Percentiles rank a stretch among this genome's conserved stretches.
These are phyloP conservation scores for Cercopithecus neglectus DNA, from an alignment of 2,797 vertebrate species.

Conservation along the genomic window DNA sequence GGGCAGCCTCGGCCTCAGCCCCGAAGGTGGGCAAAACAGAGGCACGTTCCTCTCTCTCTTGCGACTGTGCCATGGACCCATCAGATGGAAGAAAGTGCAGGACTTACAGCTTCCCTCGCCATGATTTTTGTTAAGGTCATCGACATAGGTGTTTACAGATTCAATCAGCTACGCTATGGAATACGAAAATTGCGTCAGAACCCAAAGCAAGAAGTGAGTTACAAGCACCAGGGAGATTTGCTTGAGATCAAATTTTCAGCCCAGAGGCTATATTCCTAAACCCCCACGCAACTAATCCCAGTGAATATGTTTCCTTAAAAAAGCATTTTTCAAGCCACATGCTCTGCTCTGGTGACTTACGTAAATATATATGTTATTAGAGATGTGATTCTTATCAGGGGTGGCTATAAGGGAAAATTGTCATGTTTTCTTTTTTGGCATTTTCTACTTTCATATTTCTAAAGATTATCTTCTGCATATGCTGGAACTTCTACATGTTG, in stretches of 20 bases:
- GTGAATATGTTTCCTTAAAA: accelerated
- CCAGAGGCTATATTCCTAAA: not conserved
- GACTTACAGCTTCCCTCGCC: not conserved
- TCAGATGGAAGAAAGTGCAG: not conserved
- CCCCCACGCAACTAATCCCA: accelerated
- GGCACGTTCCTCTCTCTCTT: not conserved
- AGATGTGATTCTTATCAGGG: not conserved
- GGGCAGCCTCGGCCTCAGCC: not conserved
- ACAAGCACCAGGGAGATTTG: not conserved
- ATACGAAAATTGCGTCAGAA: not conserved
- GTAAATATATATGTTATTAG: not conserved
- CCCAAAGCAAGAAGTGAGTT: not conserved
- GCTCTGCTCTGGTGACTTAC: not conserved
- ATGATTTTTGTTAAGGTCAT: not conserved
- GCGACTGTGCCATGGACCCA: accelerated
- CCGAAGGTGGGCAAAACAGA: not conserved
- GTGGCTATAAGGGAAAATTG: not conserved
- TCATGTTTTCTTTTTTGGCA: not conserved
- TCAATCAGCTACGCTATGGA: accelerated
- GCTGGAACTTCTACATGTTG: not conserved
- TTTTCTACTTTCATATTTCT: not conserved
- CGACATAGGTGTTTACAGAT: not conserved
- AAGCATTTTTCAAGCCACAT: accelerated
- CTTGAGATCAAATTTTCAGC: not conserved
- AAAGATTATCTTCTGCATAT: not conserved